Evolutionary conservation across 2,888 invertebrate genomes (phyloP).

Genomic region (Alviniconcha strummeri): DNA sequence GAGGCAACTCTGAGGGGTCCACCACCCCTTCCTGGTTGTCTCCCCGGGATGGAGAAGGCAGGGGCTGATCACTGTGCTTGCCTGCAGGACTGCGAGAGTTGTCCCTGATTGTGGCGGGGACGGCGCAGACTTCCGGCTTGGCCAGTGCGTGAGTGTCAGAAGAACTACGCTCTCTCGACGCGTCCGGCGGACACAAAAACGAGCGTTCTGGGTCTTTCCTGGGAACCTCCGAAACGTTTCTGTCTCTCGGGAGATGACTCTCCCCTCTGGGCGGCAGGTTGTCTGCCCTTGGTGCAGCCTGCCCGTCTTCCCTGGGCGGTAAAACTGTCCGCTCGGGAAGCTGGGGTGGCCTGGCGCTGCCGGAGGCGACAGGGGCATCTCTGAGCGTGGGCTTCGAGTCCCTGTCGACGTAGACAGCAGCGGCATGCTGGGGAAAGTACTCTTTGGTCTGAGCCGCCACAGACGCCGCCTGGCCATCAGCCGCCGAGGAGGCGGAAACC

Average conservation of each 20-base stretch:
- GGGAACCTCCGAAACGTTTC: constrained; percentile 32
- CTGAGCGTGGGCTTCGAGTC: constrained; percentile 2
- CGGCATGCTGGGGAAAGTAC: not conserved
- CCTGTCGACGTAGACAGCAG: not conserved
- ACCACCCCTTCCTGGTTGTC: constrained; percentile 10
- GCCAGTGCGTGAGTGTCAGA: constrained; percentile 34
- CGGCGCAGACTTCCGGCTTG: constrained; percentile 21
- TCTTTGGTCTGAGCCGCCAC: constrained; percentile 15
- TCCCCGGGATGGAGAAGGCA: constrained; percentile 33
- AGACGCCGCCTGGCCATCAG: constrained; percentile 4
- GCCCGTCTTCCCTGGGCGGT: constrained; percentile 2
- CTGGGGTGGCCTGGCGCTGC: not conserved
- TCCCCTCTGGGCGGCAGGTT: not conserved
- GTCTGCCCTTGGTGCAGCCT: not conserved
- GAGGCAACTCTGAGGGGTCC: constrained; percentile 40
- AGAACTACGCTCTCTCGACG: constrained; percentile 33
- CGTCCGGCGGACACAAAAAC: not conserved
- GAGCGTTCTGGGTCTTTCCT: not conserved
- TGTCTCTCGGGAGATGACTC: not conserved
- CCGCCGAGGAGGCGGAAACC: constrained; percentile 1
- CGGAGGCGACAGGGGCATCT: not conserved
- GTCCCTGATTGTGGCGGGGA: not conserved
- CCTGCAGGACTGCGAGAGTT: not conserved
- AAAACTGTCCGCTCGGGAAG: constrained; percentile 10
- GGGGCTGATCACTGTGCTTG: constrained; percentile 20